phyloP scores from a whole-genome alignment of 2,113 vertebrate species.

The Thalassoma bifasciatum region DNA sequence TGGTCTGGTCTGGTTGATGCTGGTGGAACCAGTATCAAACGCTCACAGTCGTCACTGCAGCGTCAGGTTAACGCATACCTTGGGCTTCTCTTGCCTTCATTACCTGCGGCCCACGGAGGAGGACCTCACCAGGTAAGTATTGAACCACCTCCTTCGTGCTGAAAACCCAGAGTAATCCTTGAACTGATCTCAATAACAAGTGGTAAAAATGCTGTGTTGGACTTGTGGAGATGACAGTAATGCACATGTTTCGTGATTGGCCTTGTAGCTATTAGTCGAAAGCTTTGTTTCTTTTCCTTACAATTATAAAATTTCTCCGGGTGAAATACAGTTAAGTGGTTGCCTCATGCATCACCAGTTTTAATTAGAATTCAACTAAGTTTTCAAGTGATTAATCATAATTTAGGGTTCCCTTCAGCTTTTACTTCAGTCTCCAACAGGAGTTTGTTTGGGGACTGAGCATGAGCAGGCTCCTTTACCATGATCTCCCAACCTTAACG shows the following conservation, averaged over 20 bases:
- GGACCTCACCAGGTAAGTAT: too few species aligned
- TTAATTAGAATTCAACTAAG: constrained; percentile 65
- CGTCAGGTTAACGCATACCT: too few species aligned
- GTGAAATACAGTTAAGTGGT: constrained; percentile 46
- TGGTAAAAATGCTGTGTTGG: too few species aligned
- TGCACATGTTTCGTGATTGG: constrained; percentile 11
- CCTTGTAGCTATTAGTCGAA: constrained; percentile 24
- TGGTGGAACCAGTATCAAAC: too few species aligned
- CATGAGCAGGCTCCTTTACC: constrained; percentile 29
- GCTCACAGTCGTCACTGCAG: too few species aligned
- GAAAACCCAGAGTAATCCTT: too few species aligned
- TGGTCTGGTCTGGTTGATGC: too few species aligned
- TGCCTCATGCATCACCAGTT: constrained; percentile 51
- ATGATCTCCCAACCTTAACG: constrained; percentile 6
- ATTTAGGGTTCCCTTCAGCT: constrained; percentile 38
- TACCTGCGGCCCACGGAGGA: too few species aligned
- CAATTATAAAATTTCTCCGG: constrained; percentile 51
- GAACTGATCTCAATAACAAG: too few species aligned
- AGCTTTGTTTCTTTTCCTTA: constrained; percentile 36
- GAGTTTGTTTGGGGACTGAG: constrained; percentile 18
- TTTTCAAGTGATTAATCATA: constrained; percentile 55
- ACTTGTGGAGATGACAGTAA: background rate
- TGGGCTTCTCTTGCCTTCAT: too few species aligned
- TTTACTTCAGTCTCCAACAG: constrained; percentile 13
- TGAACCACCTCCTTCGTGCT: too few species aligned